Evolutionary conservation across 2,797 vertebrate species (phyloP).

Genomic region (Selene dorsalis): DNA sequence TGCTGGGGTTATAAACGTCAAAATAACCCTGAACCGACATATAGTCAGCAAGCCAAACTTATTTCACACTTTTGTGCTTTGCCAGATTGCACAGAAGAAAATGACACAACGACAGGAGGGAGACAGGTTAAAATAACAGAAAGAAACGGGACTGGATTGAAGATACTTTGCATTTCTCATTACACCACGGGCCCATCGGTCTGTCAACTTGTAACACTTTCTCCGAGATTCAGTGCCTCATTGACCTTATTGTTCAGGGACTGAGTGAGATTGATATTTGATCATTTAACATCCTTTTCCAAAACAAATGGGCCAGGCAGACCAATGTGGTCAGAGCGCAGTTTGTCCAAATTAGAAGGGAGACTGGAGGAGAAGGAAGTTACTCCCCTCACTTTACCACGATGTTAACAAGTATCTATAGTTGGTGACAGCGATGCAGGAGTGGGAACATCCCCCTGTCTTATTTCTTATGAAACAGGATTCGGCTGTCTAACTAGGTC

Average conservation of each 20-base stretch:
- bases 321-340: background rate
- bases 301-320: slow-evolving; percentile 5
- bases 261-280: slow-evolving; percentile 13
- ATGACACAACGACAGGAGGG: background rate
- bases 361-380: slow-evolving; percentile 40
- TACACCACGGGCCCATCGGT: background rate
- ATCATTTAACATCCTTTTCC: slow-evolving; percentile 4
- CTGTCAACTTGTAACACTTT: slow-evolving; percentile 13
- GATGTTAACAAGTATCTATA: slow-evolving; percentile 24
- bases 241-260: slow-evolving; percentile 16
- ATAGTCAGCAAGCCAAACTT: background rate
- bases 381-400: slow-evolving; percentile 28
- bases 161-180: slow-evolving; percentile 10
- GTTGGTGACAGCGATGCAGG: slow-evolving; percentile 5
- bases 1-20: background rate
- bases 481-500: background rate
- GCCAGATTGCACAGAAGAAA: background rate
- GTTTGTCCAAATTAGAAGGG: slow-evolving; percentile 44
- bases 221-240: slow-evolving; percentile 3
- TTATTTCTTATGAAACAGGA: slow-evolving; percentile 4
- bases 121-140: background rate
- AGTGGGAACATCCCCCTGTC: slow-evolving; percentile 9
- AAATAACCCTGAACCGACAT: background rate
- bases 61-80: slow-evolving; percentile 1
- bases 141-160: background rate